Percentiles rank a stretch among this genome's conserved stretches.
phyloP scores from a whole-genome alignment of 1,140 invertebrate genomes.

The Drosophila oshimai region DNA sequence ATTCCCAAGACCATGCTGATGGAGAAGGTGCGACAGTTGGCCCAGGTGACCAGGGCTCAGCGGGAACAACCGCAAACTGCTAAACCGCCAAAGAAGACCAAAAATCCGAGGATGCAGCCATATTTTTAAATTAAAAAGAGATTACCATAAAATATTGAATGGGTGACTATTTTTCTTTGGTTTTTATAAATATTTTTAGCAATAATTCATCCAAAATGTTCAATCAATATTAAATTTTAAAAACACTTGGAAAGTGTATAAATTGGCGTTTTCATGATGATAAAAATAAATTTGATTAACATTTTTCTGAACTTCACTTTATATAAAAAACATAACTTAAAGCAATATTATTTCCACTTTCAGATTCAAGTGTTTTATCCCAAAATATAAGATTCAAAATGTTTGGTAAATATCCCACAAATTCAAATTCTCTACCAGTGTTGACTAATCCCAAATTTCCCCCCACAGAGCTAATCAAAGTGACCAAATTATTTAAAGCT shows the following conservation, averaged over 20 bases:
- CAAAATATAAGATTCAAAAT: background rate
- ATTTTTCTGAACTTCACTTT: too few relatives aligned
- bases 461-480: too few relatives aligned
- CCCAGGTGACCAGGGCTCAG: constrained; percentile 1
- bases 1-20: constrained; percentile 32
- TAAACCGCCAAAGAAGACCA: background rate
- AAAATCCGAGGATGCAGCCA: background rate
- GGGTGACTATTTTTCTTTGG: background rate
- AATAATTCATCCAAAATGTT: too few relatives aligned
- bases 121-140: background rate
- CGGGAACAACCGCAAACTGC: background rate
- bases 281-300: too few relatives aligned
- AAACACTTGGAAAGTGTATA: too few relatives aligned
- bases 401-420: background rate
- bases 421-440: background rate
- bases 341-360: background rate
- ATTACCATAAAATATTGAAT: background rate
- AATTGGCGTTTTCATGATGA: too few relatives aligned
- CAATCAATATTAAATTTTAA: too few relatives aligned
- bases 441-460: background rate
- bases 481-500: too few relatives aligned
- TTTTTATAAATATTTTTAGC: background rate
- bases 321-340: too few relatives aligned
- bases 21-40: constrained; percentile 7
- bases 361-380: background rate